These are phyloP conservation scores for Thinocorus orbignyianus DNA, from an alignment of 2,113 vertebrate genomes.

Conservation along the genomic window DNA sequence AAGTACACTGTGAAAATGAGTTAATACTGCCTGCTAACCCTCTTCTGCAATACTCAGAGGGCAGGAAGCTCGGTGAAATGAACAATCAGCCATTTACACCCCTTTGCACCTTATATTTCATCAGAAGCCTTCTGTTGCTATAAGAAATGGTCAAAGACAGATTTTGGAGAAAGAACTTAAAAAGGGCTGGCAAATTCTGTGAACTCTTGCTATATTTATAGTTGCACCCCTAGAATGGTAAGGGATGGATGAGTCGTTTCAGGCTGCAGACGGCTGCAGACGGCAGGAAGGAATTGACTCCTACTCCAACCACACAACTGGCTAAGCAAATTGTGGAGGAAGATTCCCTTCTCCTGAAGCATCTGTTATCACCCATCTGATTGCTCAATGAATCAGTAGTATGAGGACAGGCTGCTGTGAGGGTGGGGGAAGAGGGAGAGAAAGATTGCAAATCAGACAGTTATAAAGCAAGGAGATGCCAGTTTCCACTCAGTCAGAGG, in stretches of 20 bases:
- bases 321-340: conserved; percentile 66
- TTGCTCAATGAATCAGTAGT: conserved; percentile 65
- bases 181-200: not conserved
- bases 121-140: not conserved
- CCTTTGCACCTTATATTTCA: not conserved
- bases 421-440: conserved; percentile 28
- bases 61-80: not conserved
- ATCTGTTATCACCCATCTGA: conserved; percentile 65
- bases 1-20: not conserved
- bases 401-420: conserved; percentile 58
- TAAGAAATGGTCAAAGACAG: not conserved
- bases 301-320: conserved; percentile 67
- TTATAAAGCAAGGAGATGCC: not conserved
- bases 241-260: conserved; percentile 59
- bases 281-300: conserved; percentile 67
- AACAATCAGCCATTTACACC: not conserved
- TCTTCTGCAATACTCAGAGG: not conserved
- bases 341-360: conserved; percentile 62
- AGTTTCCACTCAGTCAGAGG: not conserved
- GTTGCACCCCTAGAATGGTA: conserved; percentile 15
- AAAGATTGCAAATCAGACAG: not conserved
- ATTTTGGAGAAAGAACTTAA: not conserved
- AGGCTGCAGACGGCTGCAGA: conserved; percentile 64
- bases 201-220: conserved; percentile 53
- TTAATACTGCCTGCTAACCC: not conserved